Evolutionary conservation across 2,888 invertebrate genomes (phyloP).

Genomic region (Lithophane ornitopus): DNA sequence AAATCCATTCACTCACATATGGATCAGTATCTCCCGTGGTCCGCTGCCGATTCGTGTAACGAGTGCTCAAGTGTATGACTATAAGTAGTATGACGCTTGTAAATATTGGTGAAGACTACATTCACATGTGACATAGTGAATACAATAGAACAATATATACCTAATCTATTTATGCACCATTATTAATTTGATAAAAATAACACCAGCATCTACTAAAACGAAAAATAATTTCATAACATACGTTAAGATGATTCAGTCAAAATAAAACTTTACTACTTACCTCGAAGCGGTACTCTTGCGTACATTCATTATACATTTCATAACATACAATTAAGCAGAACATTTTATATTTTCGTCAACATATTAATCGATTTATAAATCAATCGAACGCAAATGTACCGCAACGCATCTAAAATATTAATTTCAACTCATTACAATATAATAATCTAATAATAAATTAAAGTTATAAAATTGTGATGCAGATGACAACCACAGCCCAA

Average conservation of each 20-base stretch:
- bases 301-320: conserved; percentile 35
- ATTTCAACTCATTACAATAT: conserved; percentile 58
- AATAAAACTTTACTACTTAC: conserved; percentile 59
- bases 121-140: conserved; percentile 61
- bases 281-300: conserved; percentile 39
- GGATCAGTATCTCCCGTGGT: neutral
- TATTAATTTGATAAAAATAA: conserved; percentile 71
- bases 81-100: conserved; percentile 26
- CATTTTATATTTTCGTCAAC: neutral
- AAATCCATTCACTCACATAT: neutral
- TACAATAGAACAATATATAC: conserved; percentile 67
- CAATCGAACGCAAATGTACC: conserved; percentile 47
- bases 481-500: conserved; percentile 83
- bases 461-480: conserved; percentile 80
- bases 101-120: conserved; percentile 55
- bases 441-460: conserved; percentile 67
- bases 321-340: conserved; percentile 19
- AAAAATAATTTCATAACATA: conserved; percentile 46
- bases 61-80: conserved; percentile 20
- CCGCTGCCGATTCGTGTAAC: conserved; percentile 11
- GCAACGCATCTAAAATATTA: conserved; percentile 51
- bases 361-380: conserved; percentile 26
- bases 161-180: conserved; percentile 84
- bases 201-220: conserved; percentile 64
- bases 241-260: conserved; percentile 63